phyloP scores from a whole-genome alignment of 2,113 vertebrate genomes.

The Oceanodroma tethys region DNA sequence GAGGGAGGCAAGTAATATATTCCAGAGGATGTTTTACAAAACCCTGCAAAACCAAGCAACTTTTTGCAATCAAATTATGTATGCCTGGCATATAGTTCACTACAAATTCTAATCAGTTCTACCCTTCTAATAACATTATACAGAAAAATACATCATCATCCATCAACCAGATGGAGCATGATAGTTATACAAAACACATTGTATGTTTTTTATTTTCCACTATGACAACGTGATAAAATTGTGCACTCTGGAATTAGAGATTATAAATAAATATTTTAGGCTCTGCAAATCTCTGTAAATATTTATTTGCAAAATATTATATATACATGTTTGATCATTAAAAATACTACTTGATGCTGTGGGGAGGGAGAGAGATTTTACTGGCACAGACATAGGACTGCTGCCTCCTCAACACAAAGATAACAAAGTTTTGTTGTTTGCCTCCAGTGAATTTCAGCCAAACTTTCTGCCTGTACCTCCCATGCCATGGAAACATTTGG shows the following conservation, averaged over 20 bases:
- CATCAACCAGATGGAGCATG: slow-evolving; percentile 64
- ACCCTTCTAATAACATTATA: slow-evolving; percentile 67
- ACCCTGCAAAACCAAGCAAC: slow-evolving; percentile 52
- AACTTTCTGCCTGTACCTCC: not conserved
- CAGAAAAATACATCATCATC: slow-evolving; percentile 63
- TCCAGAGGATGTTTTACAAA: slow-evolving; percentile 56
- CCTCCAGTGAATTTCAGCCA: not conserved
- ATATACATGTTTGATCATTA: not conserved
- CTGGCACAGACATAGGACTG: not conserved
- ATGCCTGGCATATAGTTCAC: slow-evolving; percentile 58
- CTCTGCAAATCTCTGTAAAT: slow-evolving; percentile 23
- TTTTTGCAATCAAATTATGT: slow-evolving; percentile 70
- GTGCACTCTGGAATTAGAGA: slow-evolving; percentile 14
- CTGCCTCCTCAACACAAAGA: not conserved
- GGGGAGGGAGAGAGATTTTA: not conserved
- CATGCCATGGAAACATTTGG: not conserved
- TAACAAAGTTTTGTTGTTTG: not conserved
- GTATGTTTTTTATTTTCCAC: slow-evolving; percentile 40
- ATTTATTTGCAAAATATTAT: slow-evolving; percentile 39
- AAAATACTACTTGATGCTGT: not conserved
- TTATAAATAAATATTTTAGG: slow-evolving; percentile 39
- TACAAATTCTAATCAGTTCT: slow-evolving; percentile 69
- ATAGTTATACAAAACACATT: slow-evolving; percentile 59
- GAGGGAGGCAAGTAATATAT: slow-evolving; percentile 48
- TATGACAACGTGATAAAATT: slow-evolving; percentile 21